Conservation (phyloP, 2,888 invertebrate genomes). For the Apantesis nais region DNA sequence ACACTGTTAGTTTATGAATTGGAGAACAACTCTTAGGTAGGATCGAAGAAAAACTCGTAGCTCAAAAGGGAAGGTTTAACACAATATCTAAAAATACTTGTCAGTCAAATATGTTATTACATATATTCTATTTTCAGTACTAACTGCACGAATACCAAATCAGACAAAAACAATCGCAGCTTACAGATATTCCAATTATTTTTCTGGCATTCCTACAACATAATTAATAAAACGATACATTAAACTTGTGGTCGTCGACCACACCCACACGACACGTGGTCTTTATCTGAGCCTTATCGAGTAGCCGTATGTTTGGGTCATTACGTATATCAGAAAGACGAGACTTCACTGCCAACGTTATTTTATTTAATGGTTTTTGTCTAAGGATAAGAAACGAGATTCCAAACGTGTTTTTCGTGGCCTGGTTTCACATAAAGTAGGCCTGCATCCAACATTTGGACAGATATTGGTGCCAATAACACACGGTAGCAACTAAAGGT, state of each 20-base stretch:
- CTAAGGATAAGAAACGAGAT: conserved; percentile 19
- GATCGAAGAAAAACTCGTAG: too few relatives aligned
- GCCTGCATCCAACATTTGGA: conserved; percentile 4
- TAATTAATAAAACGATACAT: conserved; percentile 23
- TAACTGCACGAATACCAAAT: not conserved
- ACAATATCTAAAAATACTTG: not conserved
- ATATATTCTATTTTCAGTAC: not conserved
- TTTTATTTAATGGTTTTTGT: conserved; percentile 30
- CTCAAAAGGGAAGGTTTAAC: not conserved
- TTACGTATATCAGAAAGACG: conserved; percentile 46
- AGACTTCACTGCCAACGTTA: conserved; percentile 53
- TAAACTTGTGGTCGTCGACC: conserved; percentile 26
- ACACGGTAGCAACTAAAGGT: not conserved
- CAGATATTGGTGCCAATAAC: conserved; percentile 9
- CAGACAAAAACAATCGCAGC: not conserved
- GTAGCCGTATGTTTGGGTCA: conserved; percentile 42
- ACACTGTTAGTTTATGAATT: too few relatives aligned
- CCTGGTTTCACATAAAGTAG: conserved; percentile 3
- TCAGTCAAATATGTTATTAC: not conserved
- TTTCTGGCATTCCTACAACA: not conserved
- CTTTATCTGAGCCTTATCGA: conserved; percentile 56
- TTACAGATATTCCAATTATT: not conserved
- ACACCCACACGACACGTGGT: conserved; percentile 51
- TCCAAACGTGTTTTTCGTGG: conserved; percentile 18
- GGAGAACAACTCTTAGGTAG: too few relatives aligned